Conservation (phyloP, 2,113 vertebrate genomes). For the Nicator chloris region DNA sequence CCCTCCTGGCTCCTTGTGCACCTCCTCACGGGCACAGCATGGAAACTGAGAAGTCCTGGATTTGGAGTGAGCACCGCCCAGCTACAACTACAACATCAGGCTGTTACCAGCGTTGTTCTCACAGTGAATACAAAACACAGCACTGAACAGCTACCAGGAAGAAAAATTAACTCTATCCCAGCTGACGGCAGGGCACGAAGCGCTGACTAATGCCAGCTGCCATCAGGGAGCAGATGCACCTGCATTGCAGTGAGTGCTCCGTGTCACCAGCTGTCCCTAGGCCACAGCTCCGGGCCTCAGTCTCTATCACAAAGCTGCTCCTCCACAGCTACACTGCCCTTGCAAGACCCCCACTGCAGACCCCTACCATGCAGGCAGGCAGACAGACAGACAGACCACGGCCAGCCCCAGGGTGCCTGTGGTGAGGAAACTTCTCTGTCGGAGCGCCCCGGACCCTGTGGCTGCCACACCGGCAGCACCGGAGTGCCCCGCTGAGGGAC, state of each 20-base stretch:
- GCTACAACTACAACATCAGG: not conserved
- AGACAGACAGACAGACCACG: not conserved
- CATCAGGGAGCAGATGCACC: not conserved
- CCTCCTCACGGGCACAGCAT: not conserved
- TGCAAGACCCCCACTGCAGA: not conserved
- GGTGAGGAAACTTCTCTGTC: not conserved
- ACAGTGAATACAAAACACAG: not conserved
- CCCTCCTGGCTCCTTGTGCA: not conserved
- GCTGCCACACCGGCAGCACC: not conserved
- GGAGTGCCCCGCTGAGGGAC: not conserved
- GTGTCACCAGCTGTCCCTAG: fast-evolving
- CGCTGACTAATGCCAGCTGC: not conserved
- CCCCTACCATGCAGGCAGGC: not conserved
- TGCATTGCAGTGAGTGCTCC: fast-evolving
- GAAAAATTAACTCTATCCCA: not conserved
- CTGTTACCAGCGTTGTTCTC: not conserved
- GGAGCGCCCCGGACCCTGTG: fast-evolving
- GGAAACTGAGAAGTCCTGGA: not conserved
- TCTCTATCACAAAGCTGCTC: not conserved
- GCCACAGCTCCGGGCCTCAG: fast-evolving
- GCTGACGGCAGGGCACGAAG: not conserved
- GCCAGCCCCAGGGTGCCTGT: not conserved
- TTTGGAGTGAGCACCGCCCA: not conserved
- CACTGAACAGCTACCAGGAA: not conserved
- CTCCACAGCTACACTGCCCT: not conserved